Evolutionary conservation across 2,797 vertebrate species (phyloP).

Genomic region (Diplodus sargus): DNA sequence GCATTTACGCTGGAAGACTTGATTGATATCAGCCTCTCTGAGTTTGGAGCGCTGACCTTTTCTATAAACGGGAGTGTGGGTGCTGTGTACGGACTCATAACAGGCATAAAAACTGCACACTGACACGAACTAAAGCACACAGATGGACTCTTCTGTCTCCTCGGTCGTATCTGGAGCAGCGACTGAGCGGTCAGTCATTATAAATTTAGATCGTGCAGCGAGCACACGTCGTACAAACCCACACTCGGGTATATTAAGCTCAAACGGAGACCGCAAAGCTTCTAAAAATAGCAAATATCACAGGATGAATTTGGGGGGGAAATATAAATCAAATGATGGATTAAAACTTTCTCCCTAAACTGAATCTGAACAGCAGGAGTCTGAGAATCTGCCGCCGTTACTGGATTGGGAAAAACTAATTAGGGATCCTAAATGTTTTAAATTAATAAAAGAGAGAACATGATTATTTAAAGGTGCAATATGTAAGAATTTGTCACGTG

Average conservation of each 20-base stretch:
- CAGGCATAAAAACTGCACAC: neutral
- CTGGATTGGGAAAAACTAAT: too few relatives aligned
- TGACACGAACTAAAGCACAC: neutral
- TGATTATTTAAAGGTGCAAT: too few relatives aligned
- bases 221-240: constrained; percentile 2
- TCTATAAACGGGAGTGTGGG: constrained; percentile 25
- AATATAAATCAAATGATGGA: neutral
- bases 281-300: constrained; percentile 1
- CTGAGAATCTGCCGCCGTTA: too few relatives aligned
- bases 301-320: neutral
- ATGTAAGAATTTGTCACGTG: too few relatives aligned
- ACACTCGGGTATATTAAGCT: neutral
- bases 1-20: constrained; percentile 19
- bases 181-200: neutral
- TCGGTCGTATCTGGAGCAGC: too few relatives aligned
- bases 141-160: neutral
- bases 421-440: too few relatives aligned
- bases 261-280: neutral
- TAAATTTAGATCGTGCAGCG: constrained; percentile 19
- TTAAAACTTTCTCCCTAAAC: too few relatives aligned
- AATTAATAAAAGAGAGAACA: too few relatives aligned
- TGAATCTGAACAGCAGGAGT: too few relatives aligned
- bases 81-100: constrained; percentile 28
- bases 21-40: constrained; percentile 34
- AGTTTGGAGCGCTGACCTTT: constrained; percentile 37